Evolutionary conservation across 1,140 invertebrate genomes (phyloP).

Genomic region (Sycobia sp.): DNA sequence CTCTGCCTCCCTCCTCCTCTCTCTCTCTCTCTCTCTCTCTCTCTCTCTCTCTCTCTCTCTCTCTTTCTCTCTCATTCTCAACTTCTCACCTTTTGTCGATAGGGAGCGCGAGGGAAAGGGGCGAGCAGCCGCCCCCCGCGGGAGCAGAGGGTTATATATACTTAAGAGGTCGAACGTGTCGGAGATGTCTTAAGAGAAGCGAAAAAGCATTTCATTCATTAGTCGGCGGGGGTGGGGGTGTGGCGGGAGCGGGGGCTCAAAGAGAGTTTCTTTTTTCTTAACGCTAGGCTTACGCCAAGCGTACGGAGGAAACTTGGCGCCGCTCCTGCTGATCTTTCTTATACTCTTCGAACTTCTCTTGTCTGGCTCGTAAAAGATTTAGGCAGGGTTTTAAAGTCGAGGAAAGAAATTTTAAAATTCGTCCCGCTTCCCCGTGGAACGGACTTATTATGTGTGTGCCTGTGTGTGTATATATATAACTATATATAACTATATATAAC

Average conservation of each 20-base stretch:
- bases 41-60: not conserved
- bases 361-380: conserved; percentile 16
- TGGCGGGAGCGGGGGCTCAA: too few relatives aligned
- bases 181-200: conserved; percentile 5
- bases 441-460: too few relatives aligned
- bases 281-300: too few relatives aligned
- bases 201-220: conserved; percentile 31
- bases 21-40: not conserved
- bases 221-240: too few relatives aligned
- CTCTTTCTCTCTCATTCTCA: not conserved
- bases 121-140: too few relatives aligned
- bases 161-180: not conserved
- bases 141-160: too few relatives aligned
- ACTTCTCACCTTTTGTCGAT: not conserved
- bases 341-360: not conserved
- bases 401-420: conserved; percentile 22
- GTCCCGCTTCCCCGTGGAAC: too few relatives aligned
- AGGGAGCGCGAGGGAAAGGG: not conserved
- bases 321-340: conserved; percentile 8
- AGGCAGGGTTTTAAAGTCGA: not conserved
- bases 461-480: too few relatives aligned
- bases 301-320: too few relatives aligned
- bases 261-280: too few relatives aligned
- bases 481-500: too few relatives aligned
- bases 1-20: not conserved